These are phyloP conservation scores for Mastigias papua DNA, from an alignment of 30 jellyfish, hydroid and myxozoan species.

Conservation along the genomic window DNA sequence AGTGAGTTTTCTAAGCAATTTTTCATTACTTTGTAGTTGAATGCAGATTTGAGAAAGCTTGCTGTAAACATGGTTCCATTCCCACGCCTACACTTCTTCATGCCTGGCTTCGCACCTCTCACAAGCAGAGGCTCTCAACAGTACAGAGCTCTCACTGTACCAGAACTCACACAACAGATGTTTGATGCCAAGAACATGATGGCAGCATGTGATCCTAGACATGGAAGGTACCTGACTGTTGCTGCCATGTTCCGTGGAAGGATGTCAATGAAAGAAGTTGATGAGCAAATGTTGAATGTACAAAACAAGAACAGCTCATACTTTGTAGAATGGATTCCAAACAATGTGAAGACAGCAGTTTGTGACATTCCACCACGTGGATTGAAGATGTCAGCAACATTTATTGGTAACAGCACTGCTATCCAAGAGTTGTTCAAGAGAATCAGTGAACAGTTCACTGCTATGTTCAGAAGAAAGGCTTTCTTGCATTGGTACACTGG, in stretches of 20 bases:
- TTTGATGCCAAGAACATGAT: constrained; percentile 98
- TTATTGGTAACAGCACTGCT: constrained; percentile 99
- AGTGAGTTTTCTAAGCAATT: no score
- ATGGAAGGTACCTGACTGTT: constrained; percentile 97
- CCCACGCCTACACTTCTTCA: constrained; percentile 99
- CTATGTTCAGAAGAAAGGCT: constrained; percentile 99
- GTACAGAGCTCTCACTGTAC: constrained; percentile 97
- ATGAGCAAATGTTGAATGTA: constrained; percentile 97
- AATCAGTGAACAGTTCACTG: constrained; percentile 98
- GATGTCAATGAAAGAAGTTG: constrained; percentile 99
- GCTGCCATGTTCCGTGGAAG: constrained; percentile 99
- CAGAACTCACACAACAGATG: constrained; percentile 98
- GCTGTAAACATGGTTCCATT: constrained; percentile 99
- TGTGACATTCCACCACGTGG: constrained; percentile 99
- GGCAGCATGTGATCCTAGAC: constrained; percentile 99
- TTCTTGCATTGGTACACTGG: constrained; percentile 99
- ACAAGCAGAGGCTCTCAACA: constrained; percentile 98
- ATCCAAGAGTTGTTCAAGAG: constrained; percentile 98
- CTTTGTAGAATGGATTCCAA: constrained; percentile 99
- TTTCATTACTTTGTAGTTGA: constrained; percentile 79
- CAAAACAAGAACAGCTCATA: constrained; percentile 99
- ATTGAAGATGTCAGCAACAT: constrained; percentile 96
- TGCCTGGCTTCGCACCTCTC: constrained; percentile 99
- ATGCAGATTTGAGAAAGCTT: constrained; percentile 99
- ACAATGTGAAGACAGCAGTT: constrained; percentile 99